These are phyloP conservation scores for Falco concolor DNA, from an alignment of 2,797 vertebrate species.

Conservation along the genomic window DNA sequence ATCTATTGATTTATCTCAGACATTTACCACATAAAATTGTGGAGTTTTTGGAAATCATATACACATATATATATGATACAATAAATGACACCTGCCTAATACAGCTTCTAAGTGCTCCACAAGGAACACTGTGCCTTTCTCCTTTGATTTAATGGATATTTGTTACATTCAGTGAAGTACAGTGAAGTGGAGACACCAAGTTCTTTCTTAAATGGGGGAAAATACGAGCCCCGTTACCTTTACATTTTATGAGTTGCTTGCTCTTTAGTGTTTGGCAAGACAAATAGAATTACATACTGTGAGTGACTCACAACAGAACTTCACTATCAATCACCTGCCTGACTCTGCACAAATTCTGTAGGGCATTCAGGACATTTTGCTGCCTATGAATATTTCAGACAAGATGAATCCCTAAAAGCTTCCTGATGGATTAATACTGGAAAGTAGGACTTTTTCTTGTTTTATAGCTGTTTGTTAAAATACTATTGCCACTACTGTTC, in stretches of 20 bases:
- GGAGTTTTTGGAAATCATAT: neutral
- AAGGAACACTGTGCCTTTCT: neutral
- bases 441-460: conserved; percentile 63
- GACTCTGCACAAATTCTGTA: conserved; percentile 79
- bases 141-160: conserved; percentile 65
- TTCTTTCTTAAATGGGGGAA: conserved; percentile 65
- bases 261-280: conserved; percentile 79
- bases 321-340: conserved; percentile 79
- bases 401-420: conserved; percentile 77
- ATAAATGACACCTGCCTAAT: conserved; percentile 1
- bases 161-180: conserved; percentile 22
- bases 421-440: conserved; percentile 77
- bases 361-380: conserved; percentile 83
- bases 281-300: conserved; percentile 81
- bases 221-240: conserved; percentile 70
- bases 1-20: neutral
- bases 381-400: conserved; percentile 84
- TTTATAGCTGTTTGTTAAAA: conserved; percentile 74
- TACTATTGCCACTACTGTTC: conserved; percentile 29
- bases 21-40: neutral
- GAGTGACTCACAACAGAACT: conserved; percentile 77
- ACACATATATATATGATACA: neutral
- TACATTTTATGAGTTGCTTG: conserved; percentile 76
- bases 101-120: neutral
- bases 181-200: conserved; percentile 35